Base-by-base conservation (phyloP, 30 jellyfish, hydroid and myxozoan species). In the Morbakka virulenta region DNA sequence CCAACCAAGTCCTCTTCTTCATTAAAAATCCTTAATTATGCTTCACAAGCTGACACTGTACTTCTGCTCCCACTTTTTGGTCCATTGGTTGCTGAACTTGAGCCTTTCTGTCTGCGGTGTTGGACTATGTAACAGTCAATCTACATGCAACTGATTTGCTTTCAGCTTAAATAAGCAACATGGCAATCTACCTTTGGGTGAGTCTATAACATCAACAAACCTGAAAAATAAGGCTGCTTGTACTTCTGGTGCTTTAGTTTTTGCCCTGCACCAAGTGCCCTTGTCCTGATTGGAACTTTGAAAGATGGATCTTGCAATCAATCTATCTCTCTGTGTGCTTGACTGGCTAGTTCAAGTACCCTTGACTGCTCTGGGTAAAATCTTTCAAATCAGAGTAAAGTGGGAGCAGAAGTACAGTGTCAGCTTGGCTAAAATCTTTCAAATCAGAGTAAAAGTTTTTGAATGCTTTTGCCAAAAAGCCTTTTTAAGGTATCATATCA, bases 401-500 rank as follows among this genome's bases (percentile, higher is more conserved):
- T 69, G n/a, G n/a, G n/a, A n/a, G n/a, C n/a, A n/a, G n/a, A n/a
- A n/a, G n/a, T n/a, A n/a, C n/a, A n/a, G n/a, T n/a, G n/a, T n/a
- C n/a, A n/a, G n/a, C n/a, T n/a, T n/a, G n/a, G n/a, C n/a, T n/a
- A n/a, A n/a, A n/a, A n/a, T n/a, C n/a, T n/a, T n/a, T n/a, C n/a
- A n/a, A n/a, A n/a, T n/a, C n/a, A n/a, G n/a, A n/a, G n/a, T n/a
- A n/a, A n/a, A n/a, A n/a, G n/a, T 9, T 30, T 2, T 94, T 76
- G 29, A 87, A 94, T 17, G 96, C 90, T 33, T 64, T 35, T 36
- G 95, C 95, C 23, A 84, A 35, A 70, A 35, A 84, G 33, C 95
- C 95, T 52, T 26, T 67, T 21, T 51, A 27, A 28, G 91, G 92
- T n/a, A n/a, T n/a, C n/a, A n/a, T n/a, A n/a, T 35, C 50, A 74